Evolutionary conservation across 2,113 vertebrate species (phyloP), one percentile per base, ranked within the genome.

Genomic region (Panthera leo): DNA sequence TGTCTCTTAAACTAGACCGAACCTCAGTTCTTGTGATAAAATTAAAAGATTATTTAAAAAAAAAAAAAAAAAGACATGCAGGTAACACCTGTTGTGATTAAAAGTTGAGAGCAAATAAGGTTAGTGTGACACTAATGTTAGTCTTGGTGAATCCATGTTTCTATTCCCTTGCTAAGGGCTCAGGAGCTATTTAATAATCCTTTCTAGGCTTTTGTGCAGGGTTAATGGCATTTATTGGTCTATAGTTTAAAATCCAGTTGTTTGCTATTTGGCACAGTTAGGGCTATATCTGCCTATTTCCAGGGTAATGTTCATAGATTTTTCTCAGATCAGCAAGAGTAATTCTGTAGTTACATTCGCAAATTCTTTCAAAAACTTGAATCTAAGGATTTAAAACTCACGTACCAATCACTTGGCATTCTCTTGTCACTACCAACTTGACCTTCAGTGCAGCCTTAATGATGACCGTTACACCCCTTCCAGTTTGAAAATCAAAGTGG

Each of bases 21-120:
- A 94, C 39, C 85, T 92, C 65, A 89, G 21, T 94, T 94, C 68
- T 90, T 86, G 6, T 65, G 61, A 87, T 84, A 80, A 82, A 91
- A 75, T 68, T 85, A 53, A 82, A 63, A 5, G 80, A 48, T 42
- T 53, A 29, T 45, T 65, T 25, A 84, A 88, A 93, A 80, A 14
- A 6, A 94, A 80, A 13, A 6, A 70, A 82, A 61, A 61, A 61
- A 70, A 82, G 53, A 82, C 7, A 76, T 45, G 53, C 21, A 71
- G 27, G 63, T 21, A 83, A n/a, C 6, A 79, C 25, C 25, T 42
- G 15, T 80, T 71, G 21, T 12, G 48, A 71, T 51, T 80, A 78
- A 68, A 14, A 85, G 65, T 25, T 80, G 39, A 65, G 45, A 87
- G 42, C 63, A 83, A 85, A 39, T 78, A 79, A 23, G 5, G 25